phyloP scores from a whole-genome alignment of 2,888 invertebrate species.

The Ennomos erosarius region DNA sequence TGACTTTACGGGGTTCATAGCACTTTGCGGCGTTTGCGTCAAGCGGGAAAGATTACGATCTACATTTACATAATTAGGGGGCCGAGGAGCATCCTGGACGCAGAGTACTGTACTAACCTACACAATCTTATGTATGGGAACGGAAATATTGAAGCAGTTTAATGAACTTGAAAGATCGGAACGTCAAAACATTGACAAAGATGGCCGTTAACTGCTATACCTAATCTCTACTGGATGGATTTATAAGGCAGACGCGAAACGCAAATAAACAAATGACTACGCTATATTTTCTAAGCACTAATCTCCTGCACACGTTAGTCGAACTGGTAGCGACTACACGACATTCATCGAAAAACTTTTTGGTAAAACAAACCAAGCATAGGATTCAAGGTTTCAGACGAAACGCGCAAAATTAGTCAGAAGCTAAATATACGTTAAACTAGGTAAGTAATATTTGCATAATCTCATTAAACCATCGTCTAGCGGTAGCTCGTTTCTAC shows the following conservation, averaged over 20 bases:
- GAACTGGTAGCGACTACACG: no score
- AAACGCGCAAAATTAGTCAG: no score
- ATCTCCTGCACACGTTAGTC: no score
- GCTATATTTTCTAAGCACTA: no score
- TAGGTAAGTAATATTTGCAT: background rate
- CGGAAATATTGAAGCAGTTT: background rate
- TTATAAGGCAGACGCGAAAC: no score
- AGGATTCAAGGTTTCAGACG: no score
- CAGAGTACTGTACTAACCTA: background rate
- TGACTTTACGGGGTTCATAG: constrained; percentile 3
- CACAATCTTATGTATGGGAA: background rate
- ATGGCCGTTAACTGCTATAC: no score
- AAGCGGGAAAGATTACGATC: constrained; percentile 24
- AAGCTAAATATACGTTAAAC: no score
- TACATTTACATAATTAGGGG: constrained; percentile 33
- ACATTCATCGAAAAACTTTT: no score
- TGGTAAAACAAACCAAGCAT: no score
- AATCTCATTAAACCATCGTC: background rate
- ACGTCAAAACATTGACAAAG: background rate
- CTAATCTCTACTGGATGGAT: no score
- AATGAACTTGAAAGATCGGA: background rate
- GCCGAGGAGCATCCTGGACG: constrained; percentile 8
- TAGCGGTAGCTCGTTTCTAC: constrained; percentile 10
- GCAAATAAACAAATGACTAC: no score
- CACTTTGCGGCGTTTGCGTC: constrained; percentile 6